Conservation (phyloP, 2,113 vertebrate genomes). For the Pseudorasbora parva region DNA sequence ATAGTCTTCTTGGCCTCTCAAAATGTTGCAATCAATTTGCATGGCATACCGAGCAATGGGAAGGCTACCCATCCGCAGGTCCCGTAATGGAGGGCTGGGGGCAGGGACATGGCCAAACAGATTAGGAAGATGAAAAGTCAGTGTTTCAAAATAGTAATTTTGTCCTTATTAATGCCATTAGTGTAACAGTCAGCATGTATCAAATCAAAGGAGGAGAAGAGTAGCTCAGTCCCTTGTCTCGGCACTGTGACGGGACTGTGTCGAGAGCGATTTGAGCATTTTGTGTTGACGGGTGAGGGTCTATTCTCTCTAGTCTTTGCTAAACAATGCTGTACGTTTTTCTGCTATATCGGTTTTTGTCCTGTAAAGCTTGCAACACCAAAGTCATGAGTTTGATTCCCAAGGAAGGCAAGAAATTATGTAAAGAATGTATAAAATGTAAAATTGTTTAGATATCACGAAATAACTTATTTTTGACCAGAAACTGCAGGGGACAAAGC, state of each 20-base stretch:
- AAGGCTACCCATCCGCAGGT: conserved; percentile 30
- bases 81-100: conserved; percentile 2
- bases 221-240: conserved; percentile 73
- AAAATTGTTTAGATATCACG: too few species aligned
- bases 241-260: conserved; percentile 73
- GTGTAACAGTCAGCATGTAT: conserved; percentile 83
- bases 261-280: conserved; percentile 75
- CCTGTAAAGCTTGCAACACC: background rate
- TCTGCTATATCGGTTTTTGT: background rate
- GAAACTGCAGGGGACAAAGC: too few species aligned
- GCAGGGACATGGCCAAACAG: conserved; percentile 57
- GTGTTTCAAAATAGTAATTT: conserved; percentile 80
- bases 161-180: conserved; percentile 85
- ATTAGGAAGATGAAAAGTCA: conserved; percentile 69
- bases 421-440: too few species aligned
- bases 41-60: conserved; percentile 56
- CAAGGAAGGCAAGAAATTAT: too few species aligned
- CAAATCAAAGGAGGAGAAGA: conserved; percentile 78
- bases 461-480: too few species aligned
- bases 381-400: background rate
- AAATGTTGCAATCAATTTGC: conserved; percentile 71
- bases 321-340: conserved; percentile 55
- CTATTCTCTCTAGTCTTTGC: conserved; percentile 56
- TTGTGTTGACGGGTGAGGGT: conserved; percentile 76
- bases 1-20: conserved; percentile 69